These are phyloP conservation scores for Sander vitreus DNA, from an alignment of 2,113 vertebrate species.

Conservation along the genomic window DNA sequence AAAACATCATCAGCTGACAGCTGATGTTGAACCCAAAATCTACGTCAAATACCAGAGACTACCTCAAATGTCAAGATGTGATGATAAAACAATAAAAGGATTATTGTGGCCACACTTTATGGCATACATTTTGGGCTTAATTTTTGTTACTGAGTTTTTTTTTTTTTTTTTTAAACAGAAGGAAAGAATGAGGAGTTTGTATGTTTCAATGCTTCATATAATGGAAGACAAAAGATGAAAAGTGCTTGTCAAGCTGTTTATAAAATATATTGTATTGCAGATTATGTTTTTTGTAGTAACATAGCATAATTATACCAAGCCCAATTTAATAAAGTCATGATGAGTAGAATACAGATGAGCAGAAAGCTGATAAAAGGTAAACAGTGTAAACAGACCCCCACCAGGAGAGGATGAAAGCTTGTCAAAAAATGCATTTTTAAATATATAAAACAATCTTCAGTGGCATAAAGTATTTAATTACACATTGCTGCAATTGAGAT, in stretches of 20 bases:
- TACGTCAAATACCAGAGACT: conserved; percentile 5
- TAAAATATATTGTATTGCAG: neutral
- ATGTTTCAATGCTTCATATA: neutral
- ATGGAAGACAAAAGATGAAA: neutral
- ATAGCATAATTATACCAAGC: neutral
- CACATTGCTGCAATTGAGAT: neutral
- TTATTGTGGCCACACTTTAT: neutral
- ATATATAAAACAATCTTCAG: neutral
- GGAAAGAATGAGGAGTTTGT: neutral
- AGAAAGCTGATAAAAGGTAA: neutral
- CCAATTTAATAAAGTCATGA: neutral
- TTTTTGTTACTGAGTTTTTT: neutral
- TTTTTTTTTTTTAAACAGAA: neutral
- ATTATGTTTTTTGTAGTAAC: neutral
- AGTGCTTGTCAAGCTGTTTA: too few relatives aligned
- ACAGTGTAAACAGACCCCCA: neutral
- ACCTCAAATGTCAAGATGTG: neutral
- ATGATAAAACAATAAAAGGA: neutral
- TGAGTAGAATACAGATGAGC: neutral
- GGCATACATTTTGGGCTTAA: neutral
- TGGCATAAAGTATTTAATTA: neutral
- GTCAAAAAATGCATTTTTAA: neutral
- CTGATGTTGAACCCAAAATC: neutral
- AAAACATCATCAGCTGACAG: conserved; percentile 15
- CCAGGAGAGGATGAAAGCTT: neutral